phyloP scores from a whole-genome alignment of 2,797 vertebrate species.

The Tarsius wallacei region DNA sequence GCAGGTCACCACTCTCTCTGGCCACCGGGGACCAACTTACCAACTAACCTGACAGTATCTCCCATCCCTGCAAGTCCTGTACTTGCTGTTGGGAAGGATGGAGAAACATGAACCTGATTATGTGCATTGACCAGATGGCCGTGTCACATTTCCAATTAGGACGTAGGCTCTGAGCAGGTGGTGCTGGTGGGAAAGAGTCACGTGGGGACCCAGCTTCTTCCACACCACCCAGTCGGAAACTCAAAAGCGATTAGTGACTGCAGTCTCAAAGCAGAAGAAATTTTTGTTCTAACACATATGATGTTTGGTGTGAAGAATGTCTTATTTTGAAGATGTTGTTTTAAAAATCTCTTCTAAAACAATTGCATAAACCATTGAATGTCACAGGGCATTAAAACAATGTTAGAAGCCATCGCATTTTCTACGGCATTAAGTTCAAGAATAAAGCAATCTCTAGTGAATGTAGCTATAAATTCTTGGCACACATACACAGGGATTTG shows the following conservation, averaged over 20 bases:
- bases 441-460: slow-evolving; percentile 10
- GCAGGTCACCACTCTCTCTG: background rate
- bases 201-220: background rate
- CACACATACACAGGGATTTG: background rate
- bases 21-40: background rate
- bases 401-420: background rate
- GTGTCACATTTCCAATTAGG: background rate
- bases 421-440: slow-evolving; percentile 19
- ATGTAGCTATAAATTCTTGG: slow-evolving; percentile 50
- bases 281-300: slow-evolving; percentile 44
- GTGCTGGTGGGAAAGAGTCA: background rate
- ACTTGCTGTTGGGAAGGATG: background rate
- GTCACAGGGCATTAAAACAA: slow-evolving; percentile 51
- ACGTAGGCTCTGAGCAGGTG: background rate
- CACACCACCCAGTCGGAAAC: background rate
- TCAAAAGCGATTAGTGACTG: background rate
- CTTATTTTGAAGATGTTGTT: slow-evolving; percentile 57
- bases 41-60: background rate
- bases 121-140: background rate
- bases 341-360: slow-evolving; percentile 43
- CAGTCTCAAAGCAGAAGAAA: slow-evolving; percentile 10
- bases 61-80: background rate
- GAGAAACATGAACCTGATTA: background rate
- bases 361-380: background rate
- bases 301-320: background rate